phyloP scores from a whole-genome alignment of 2,888 invertebrate species.

The Trichopria drosophilae region DNA sequence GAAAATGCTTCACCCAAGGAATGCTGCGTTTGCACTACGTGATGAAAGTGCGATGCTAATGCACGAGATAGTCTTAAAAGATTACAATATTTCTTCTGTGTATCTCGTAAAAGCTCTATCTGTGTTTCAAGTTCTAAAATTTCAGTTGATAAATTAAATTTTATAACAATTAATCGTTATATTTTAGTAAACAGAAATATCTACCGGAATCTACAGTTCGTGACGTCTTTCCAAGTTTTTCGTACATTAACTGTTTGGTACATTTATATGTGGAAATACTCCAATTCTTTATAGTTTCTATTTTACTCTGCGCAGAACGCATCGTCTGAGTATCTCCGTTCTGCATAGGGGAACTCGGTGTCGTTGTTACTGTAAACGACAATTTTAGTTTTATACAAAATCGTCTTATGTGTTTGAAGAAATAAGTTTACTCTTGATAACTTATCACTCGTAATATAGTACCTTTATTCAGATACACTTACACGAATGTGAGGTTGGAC shows the following conservation, averaged over 20 bases:
- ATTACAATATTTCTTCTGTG: constrained; percentile 88
- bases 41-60: constrained; percentile 84
- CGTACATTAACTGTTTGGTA: constrained; percentile 93
- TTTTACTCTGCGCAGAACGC: constrained; percentile 75
- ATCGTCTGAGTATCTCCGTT: constrained; percentile 69
- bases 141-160: constrained; percentile 19
- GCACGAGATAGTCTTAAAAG: constrained; percentile 84
- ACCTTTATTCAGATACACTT: no score
- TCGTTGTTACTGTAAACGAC: constrained; percentile 43
- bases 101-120: constrained; percentile 90
- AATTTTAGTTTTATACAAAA: no score
- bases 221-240: constrained; percentile 92
- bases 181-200: constrained; percentile 10
- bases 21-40: constrained; percentile 84
- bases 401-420: no score
- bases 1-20: constrained; percentile 91
- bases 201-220: constrained; percentile 84
- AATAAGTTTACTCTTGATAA: no score
- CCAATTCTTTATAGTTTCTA: constrained; percentile 94
- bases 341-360: constrained; percentile 65
- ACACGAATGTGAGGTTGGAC: constrained; percentile 62
- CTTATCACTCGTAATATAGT: background rate
- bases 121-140: constrained; percentile 85
- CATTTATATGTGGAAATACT: constrained; percentile 98
- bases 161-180: constrained; percentile 5